phyloP scores from a whole-genome alignment of 2,888 invertebrate genomes.

The Cephonodes hylas region DNA sequence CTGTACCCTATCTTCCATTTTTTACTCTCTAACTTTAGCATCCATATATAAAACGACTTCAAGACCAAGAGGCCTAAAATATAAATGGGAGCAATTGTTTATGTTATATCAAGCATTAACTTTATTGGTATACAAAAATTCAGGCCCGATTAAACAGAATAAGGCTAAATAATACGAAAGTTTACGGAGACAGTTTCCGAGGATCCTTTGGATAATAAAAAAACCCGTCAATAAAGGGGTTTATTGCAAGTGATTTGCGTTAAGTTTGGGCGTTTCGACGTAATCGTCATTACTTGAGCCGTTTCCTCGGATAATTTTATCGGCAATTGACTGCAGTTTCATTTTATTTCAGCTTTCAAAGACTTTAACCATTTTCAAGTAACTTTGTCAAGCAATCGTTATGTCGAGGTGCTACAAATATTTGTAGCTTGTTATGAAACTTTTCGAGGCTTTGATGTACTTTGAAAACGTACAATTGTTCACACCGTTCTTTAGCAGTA shows the following conservation, averaged over 20 bases:
- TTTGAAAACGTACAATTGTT: neutral
- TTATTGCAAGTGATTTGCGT: constrained; percentile 22
- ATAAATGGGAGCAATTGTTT: too few relatives aligned
- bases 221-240: constrained; percentile 19
- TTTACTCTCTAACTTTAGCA: too few relatives aligned
- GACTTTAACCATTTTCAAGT: constrained; percentile 13
- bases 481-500: too few relatives aligned
- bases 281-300: constrained; percentile 7
- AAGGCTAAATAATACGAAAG: neutral
- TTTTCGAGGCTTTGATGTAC: neutral
- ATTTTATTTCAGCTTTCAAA: constrained; percentile 19
- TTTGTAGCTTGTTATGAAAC: neutral
- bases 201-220: neutral
- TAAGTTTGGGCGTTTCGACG: constrained; percentile 9
- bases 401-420: neutral
- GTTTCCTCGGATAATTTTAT: constrained; percentile 9
- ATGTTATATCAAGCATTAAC: too few relatives aligned
- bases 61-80: too few relatives aligned
- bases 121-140: neutral
- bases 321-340: constrained; percentile 18
- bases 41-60: too few relatives aligned
- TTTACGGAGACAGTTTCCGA: neutral
- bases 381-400: neutral
- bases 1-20: too few relatives aligned
- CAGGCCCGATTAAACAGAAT: neutral